phyloP scores from a whole-genome alignment of 64 coral and sea anemone species.

The Hydrozoanthus tunicans region DNA sequence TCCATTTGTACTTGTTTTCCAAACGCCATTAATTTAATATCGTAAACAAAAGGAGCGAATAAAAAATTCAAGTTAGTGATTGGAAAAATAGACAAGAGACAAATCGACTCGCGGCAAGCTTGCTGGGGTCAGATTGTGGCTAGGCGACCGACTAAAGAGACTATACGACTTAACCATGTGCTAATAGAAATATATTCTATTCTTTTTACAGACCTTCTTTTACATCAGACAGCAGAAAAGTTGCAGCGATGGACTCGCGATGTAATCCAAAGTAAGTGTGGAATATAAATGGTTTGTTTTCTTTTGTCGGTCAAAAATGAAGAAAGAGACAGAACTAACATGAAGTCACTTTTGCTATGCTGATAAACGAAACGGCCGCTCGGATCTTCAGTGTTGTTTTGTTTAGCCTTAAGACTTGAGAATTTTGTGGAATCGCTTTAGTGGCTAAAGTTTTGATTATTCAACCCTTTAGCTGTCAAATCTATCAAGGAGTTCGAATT shows the following conservation, averaged over 20 bases:
- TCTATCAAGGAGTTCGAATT: too few relatives aligned
- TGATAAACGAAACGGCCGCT: too few relatives aligned
- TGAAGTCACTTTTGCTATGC: background rate
- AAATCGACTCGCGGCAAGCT: background rate
- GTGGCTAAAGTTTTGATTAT: too few relatives aligned
- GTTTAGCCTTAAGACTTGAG: too few relatives aligned
- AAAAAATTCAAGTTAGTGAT: constrained; percentile 34
- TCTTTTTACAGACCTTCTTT: constrained; percentile 43
- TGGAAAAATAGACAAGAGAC: constrained; percentile 41
- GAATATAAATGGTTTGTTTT: background rate
- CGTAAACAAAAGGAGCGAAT: constrained; percentile 31
- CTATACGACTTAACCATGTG: background rate
- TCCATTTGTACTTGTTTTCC: background rate
- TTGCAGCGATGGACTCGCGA: constrained; percentile 35
- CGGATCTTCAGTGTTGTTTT: too few relatives aligned
- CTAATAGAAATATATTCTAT: background rate
- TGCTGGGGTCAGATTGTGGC: constrained; percentile 14
- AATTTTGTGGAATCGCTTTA: too few relatives aligned
- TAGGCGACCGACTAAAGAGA: constrained; percentile 3
- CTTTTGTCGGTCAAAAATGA: background rate
- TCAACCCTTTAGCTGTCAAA: too few relatives aligned
- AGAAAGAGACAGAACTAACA: background rate
- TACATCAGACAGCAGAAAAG: constrained; percentile 42
- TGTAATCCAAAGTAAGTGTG: constrained; percentile 48
- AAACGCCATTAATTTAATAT: constrained; percentile 2